These are phyloP conservation scores for Lepidocolaptes lacrymiger DNA, from an alignment of 2,797 vertebrate genomes.

Conservation along the genomic window DNA sequence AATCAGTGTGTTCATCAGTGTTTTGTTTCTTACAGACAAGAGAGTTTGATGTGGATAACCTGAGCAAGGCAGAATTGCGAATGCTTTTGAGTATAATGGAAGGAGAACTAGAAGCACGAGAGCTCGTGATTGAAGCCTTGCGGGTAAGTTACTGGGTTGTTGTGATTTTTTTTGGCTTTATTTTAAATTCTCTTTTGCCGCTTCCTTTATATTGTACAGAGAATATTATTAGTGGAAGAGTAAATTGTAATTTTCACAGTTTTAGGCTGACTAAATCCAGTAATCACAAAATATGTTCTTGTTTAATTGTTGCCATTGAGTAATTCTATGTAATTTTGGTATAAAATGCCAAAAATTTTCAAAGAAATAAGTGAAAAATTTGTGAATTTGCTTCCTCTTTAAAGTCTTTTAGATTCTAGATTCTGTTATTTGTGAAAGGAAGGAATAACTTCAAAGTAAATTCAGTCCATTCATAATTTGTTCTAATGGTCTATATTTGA, in stretches of 20 bases:
- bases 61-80: constrained; percentile 92
- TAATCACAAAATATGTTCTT: background rate
- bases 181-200: background rate
- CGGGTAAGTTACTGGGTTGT: constrained; percentile 82
- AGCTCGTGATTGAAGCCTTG: constrained; percentile 96
- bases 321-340: background rate
- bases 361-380: background rate
- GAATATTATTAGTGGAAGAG: background rate
- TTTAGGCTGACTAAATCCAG: background rate
- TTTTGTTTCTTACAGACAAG: constrained; percentile 84
- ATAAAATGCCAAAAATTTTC: background rate
- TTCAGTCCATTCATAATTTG: background rate
- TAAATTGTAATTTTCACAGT: background rate
- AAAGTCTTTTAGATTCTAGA: background rate
- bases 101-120: constrained; percentile 95
- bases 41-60: constrained; percentile 96
- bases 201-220: background rate
- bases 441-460: background rate
- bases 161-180: background rate
- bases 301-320: background rate
- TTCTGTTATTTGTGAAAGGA: background rate
- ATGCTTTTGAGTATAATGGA: constrained; percentile 97
- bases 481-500: background rate
- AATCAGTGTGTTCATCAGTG: background rate
- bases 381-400: background rate